A percentile compares a stretch with the other conserved stretches of the same genome.
Evolutionary conservation across 2,113 vertebrate genomes (phyloP).

Genomic region (Oncorhynchus gorbuscha): DNA sequence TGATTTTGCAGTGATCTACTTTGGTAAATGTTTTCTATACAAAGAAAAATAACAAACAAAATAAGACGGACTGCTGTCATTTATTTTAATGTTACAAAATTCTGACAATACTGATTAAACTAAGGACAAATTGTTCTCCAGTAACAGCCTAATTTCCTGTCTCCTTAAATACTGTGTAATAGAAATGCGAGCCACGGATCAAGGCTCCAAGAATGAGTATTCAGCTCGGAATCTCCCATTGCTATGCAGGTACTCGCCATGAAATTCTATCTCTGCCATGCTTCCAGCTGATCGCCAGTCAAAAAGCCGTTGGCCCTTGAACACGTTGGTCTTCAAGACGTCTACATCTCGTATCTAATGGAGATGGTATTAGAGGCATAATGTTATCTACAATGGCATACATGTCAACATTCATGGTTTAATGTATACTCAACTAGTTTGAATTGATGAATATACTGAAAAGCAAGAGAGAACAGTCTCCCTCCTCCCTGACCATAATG

Average conservation of each 20-base stretch:
- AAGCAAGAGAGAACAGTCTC: background rate
- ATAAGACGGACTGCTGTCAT: background rate
- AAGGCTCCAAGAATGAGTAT: conserved; percentile 72
- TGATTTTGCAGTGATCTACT: background rate
- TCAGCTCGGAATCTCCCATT: conserved; percentile 77
- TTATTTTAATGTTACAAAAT: conserved; percentile 11
- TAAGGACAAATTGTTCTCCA: conserved; percentile 7
- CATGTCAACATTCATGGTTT: background rate
- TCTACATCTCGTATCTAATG: conserved; percentile 85
- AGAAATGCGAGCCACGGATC: conserved; percentile 14
- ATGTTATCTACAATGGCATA: background rate
- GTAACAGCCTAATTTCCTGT: background rate
- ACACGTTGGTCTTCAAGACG: conserved; percentile 80
- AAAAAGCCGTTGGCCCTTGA: conserved; percentile 80
- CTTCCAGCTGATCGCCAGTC: conserved; percentile 88
- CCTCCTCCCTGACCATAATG: conserved; percentile 81
- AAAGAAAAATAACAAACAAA: conserved; percentile 1
- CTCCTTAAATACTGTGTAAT: background rate
- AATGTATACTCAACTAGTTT: background rate
- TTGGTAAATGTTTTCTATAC: conserved; percentile 3
- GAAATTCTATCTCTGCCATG: conserved; percentile 90
- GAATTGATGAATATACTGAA: background rate
- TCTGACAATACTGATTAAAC: background rate
- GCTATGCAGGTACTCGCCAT: conserved; percentile 77
- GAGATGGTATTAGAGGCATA: conserved; percentile 1